phyloP scores from a whole-genome alignment of 2,888 invertebrate species.

The Agrotis clavis region DNA sequence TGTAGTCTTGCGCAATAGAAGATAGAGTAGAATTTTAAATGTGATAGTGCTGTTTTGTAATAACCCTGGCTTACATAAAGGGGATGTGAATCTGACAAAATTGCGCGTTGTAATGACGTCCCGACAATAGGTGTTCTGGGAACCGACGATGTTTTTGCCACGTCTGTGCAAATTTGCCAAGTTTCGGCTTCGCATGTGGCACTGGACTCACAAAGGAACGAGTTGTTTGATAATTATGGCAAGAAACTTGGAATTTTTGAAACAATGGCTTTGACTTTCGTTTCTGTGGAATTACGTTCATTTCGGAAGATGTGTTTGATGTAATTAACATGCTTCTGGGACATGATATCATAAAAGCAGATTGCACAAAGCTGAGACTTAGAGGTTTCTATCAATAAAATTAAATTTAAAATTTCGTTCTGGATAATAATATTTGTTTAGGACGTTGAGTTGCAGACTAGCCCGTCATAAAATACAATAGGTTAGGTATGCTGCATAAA shows the following conservation, averaged over 20 bases:
- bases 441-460: no score
- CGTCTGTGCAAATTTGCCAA: conserved; percentile 85
- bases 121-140: conserved; percentile 88
- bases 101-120: conserved; percentile 85
- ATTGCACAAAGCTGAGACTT: not conserved
- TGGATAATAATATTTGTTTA: no score
- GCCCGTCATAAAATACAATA: no score
- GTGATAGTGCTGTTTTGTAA: conserved; percentile 71
- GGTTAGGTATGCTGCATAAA: no score
- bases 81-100: conserved; percentile 87
- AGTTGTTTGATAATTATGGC: conserved; percentile 58
- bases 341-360: not conserved
- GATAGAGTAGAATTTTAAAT: conserved; percentile 62
- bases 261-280: conserved; percentile 55
- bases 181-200: conserved; percentile 80
- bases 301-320: conserved; percentile 24
- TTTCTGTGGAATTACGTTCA: conserved; percentile 32
- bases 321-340: conserved; percentile 35
- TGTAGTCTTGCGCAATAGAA: not conserved
- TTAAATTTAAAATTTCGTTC: not conserved
- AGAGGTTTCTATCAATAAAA: not conserved
- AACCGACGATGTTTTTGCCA: conserved; percentile 83
- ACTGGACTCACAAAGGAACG: conserved; percentile 70
- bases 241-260: conserved; percentile 58
- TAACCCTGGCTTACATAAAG: conserved; percentile 87